Conservation (phyloP, 1,140 invertebrate genomes). For the Monomorium pharaonis region DNA sequence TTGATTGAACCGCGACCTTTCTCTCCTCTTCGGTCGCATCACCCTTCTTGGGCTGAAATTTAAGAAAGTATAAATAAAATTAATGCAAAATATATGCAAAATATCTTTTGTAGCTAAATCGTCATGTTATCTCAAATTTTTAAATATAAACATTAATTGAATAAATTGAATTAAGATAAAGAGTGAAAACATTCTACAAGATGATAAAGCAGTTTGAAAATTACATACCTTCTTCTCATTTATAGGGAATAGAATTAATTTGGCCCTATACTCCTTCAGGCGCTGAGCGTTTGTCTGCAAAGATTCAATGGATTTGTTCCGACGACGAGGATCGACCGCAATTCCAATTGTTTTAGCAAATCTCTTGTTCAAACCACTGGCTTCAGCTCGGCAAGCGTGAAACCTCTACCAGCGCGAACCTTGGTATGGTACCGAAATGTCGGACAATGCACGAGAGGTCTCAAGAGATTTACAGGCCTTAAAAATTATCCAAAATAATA, state of each 20-base stretch:
- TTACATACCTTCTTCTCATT: conserved; percentile 90
- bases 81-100: neutral
- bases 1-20: conserved; percentile 95
- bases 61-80: neutral
- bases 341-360: conserved; percentile 98
- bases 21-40: conserved; percentile 97
- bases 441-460: conserved; percentile 97
- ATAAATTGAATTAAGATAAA: neutral
- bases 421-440: conserved; percentile 96
- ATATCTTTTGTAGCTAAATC: neutral
- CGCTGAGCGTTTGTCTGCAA: conserved; percentile 97
- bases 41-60: conserved; percentile 93
- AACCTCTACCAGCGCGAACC: conserved; percentile 97
- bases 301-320: conserved; percentile 98
- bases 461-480: conserved; percentile 85
- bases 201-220: neutral
- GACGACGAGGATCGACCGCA: conserved; percentile 96
- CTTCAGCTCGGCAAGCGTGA: conserved; percentile 97
- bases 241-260: conserved; percentile 98
- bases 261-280: conserved; percentile 97
- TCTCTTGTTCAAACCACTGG: conserved; percentile 92
- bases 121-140: neutral
- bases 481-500: conserved; percentile 37
- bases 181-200: neutral
- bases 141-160: neutral